phyloP scores from a whole-genome alignment of 2,113 vertebrate species.

The Tragelaphus buxtoni region DNA sequence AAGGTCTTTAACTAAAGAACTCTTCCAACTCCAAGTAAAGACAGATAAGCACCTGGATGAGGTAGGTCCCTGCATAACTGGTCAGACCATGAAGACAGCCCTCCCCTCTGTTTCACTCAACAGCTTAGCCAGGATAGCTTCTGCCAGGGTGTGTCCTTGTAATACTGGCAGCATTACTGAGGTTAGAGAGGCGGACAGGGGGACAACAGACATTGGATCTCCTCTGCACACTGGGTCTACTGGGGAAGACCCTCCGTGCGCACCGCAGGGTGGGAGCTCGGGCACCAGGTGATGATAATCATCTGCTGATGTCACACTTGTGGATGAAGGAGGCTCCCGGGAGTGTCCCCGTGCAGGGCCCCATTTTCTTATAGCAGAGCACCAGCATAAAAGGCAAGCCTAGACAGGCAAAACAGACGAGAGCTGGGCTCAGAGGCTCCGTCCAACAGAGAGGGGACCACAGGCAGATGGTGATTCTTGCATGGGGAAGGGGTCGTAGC shows the following conservation, averaged over 20 bases:
- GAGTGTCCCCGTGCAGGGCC: not conserved
- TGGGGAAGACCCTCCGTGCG: not conserved
- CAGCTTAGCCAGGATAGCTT: not conserved
- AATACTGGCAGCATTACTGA: not conserved
- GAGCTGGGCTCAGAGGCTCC: not conserved
- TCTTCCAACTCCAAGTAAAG: not conserved
- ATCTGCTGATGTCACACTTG: not conserved
- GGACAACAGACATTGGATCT: not conserved
- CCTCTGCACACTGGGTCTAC: not conserved
- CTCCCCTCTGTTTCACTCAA: not conserved
- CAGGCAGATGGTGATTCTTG: not conserved
- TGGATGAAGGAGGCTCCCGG: not conserved
- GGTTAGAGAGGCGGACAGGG: not conserved
- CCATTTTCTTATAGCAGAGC: not conserved
- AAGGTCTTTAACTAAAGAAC: not conserved
- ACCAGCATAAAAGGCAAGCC: not conserved
- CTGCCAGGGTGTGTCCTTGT: not conserved
- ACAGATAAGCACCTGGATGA: not conserved
- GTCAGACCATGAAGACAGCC: not conserved
- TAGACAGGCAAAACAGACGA: not conserved
- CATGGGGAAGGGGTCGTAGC: not conserved
- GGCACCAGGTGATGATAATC: not conserved
- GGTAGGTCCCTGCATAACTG: not conserved
- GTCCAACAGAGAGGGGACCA: rapidly evolving
- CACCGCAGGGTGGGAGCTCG: not conserved